These are phyloP conservation scores for Tetragnatha montana DNA, from an alignment of 2,888 invertebrate genomes.

Conservation along the genomic window DNA sequence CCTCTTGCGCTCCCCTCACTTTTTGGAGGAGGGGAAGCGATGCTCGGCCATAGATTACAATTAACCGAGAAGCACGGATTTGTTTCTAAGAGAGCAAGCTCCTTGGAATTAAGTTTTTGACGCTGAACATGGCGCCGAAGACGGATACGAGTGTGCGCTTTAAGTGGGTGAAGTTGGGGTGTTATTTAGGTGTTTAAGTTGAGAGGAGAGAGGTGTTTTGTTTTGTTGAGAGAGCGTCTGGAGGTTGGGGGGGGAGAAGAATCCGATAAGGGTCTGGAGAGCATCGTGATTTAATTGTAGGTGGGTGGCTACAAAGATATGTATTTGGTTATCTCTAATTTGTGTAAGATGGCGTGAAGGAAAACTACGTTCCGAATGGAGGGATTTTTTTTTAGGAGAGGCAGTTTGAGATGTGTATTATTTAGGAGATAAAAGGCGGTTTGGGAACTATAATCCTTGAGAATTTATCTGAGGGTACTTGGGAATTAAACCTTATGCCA, in stretches of 20 bases:
- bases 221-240: slow-evolving; percentile 3
- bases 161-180: slow-evolving; percentile 31
- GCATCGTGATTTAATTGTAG: neutral
- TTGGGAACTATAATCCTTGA: too few relatives aligned
- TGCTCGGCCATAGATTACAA: slow-evolving; percentile 54
- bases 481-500: too few relatives aligned
- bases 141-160: slow-evolving; percentile 16
- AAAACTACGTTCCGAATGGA: too few relatives aligned
- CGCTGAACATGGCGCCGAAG: slow-evolving; percentile 46
- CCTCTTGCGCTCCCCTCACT: slow-evolving; percentile 29
- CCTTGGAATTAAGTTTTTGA: slow-evolving; percentile 64
- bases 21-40: slow-evolving; percentile 30
- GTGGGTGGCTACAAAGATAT: neutral
- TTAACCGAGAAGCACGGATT: slow-evolving; percentile 38
- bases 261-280: neutral
- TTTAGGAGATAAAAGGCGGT: too few relatives aligned
- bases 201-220: slow-evolving; percentile 37
- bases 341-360: too few relatives aligned
- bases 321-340: neutral
- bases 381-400: too few relatives aligned
- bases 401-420: too few relatives aligned
- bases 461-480: too few relatives aligned
- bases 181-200: slow-evolving; percentile 53
- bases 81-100: slow-evolving; percentile 39
- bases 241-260: neutral